Evolutionary conservation across 1,140 invertebrate species (phyloP).

Genomic region (Pseudomyrmex gracilis): DNA sequence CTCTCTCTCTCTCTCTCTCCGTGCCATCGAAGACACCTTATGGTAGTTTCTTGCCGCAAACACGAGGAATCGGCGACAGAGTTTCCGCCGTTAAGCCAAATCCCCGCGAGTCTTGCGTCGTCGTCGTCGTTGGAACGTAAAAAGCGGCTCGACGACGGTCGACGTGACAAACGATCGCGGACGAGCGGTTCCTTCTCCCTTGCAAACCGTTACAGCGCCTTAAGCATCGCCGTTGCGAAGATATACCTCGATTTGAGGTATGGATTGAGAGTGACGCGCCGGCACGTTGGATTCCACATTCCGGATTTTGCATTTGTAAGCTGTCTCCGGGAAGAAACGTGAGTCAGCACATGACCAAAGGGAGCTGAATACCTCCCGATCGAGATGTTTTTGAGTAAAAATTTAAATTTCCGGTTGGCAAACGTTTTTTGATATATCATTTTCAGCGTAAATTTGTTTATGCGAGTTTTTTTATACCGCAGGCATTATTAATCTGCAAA

Average conservation of each 20-base stretch:
- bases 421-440: no score
- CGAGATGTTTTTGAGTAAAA: slow-evolving; percentile 2
- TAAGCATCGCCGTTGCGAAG: slow-evolving; percentile 46
- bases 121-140: slow-evolving; percentile 66
- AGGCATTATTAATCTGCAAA: no score
- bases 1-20: not conserved
- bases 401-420: not conserved
- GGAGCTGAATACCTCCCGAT: slow-evolving; percentile 1
- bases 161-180: slow-evolving; percentile 76
- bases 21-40: slow-evolving; percentile 37
- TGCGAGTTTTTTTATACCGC: no score
- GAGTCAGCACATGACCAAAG: slow-evolving; percentile 30
- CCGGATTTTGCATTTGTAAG: slow-evolving; percentile 51
- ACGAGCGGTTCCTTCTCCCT: slow-evolving; percentile 34
- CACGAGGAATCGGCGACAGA: slow-evolving; percentile 65
- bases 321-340: slow-evolving; percentile 18
- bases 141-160: slow-evolving; percentile 72
- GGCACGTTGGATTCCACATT: slow-evolving; percentile 9
- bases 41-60: slow-evolving; percentile 20
- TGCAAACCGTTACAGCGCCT: slow-evolving; percentile 48
- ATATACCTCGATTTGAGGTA: slow-evolving; percentile 54
- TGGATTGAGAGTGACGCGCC: slow-evolving; percentile 52
- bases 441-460: no score
- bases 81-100: slow-evolving; percentile 70
- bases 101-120: slow-evolving; percentile 58